These are phyloP conservation scores for Rhamnusium bicolor DNA, from an alignment of 2,888 invertebrate species.

Conservation along the genomic window DNA sequence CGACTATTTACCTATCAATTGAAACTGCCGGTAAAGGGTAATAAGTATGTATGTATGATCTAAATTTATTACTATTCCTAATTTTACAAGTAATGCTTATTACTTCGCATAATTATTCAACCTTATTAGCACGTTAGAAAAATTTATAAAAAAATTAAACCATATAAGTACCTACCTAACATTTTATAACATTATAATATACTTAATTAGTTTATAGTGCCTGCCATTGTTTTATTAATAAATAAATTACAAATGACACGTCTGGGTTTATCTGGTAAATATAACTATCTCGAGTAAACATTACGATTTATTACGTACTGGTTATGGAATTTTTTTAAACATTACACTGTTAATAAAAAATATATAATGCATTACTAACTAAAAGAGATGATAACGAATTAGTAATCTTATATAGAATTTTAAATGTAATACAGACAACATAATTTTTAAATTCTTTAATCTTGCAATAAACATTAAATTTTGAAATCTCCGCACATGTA, in stretches of 20 bases:
- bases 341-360: slow-evolving; percentile 17
- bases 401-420: neutral
- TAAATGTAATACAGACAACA: neutral
- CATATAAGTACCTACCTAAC: slow-evolving; percentile 6
- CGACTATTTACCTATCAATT: slow-evolving; percentile 28
- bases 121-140: neutral
- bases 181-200: slow-evolving; percentile 7
- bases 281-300: slow-evolving; percentile 58
- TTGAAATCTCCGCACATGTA: neutral
- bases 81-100: no score
- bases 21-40: slow-evolving; percentile 1
- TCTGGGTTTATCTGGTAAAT: slow-evolving; percentile 54
- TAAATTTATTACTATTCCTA: neutral
- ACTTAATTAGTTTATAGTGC: slow-evolving; percentile 57
- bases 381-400: slow-evolving; percentile 20
- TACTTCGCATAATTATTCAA: no score
- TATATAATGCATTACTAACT: slow-evolving; percentile 16
- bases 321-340: slow-evolving; percentile 34
- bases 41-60: slow-evolving; percentile 9
- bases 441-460: neutral
- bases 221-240: slow-evolving; percentile 59
- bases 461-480: neutral
- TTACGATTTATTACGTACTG: slow-evolving; percentile 49
- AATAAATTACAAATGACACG: slow-evolving; percentile 53
- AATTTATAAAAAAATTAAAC: slow-evolving; percentile 22